These are phyloP conservation scores for Hippolais icterina DNA, from an alignment of 2,113 vertebrate species.

Conservation along the genomic window DNA sequence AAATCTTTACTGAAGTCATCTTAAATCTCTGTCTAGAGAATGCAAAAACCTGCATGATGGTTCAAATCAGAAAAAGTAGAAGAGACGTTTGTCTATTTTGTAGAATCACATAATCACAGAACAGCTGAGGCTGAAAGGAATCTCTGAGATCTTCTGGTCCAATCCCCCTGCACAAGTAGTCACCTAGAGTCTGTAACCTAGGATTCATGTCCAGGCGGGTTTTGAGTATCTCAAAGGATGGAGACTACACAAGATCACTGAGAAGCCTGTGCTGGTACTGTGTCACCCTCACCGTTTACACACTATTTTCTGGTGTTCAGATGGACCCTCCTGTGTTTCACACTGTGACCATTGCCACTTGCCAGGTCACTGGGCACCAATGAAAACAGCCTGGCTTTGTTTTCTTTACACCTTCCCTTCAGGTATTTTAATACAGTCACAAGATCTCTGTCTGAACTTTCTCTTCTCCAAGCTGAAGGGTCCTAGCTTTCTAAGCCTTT, in stretches of 20 bases:
- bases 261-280: background rate
- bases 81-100: background rate
- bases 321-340: background rate
- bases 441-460: background rate
- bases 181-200: background rate
- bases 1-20: background rate
- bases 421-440: background rate
- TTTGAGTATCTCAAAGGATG: background rate
- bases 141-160: background rate
- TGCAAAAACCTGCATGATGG: background rate
- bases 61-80: background rate
- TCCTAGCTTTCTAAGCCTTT: background rate
- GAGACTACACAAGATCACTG: background rate
- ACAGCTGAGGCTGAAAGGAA: background rate
- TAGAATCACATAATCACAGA: background rate
- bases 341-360: background rate
- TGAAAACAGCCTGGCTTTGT: background rate
- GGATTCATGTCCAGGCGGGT: background rate
- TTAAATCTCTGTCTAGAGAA: background rate
- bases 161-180: background rate
- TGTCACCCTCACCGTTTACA: background rate
- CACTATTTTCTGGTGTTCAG: background rate
- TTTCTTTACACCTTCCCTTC: background rate
- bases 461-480: background rate
- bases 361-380: background rate